Evolutionary conservation across 1,140 invertebrate species (phyloP).

Genomic region (Portunus trituberculatus): DNA sequence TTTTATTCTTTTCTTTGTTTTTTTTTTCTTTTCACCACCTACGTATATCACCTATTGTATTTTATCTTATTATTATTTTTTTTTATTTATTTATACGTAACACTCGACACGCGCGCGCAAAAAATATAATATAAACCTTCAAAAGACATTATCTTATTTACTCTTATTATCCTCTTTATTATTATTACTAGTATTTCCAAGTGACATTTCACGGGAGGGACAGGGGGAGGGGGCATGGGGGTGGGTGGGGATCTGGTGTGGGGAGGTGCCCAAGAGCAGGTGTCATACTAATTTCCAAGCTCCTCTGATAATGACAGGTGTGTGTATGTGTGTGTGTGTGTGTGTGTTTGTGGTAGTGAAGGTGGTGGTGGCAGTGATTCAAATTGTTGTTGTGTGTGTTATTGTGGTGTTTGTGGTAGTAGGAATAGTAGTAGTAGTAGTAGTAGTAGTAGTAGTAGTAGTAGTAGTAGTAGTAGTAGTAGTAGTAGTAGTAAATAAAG

Average conservation of each 20-base stretch:
- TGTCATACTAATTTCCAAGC: not conserved
- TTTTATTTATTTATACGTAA: too few species aligned
- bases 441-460: not conserved
- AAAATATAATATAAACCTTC: too few species aligned
- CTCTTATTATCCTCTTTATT: not conserved
- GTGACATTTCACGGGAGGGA: not conserved
- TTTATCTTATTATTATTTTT: too few species aligned
- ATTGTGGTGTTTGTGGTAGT: not conserved
- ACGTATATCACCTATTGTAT: too few species aligned
- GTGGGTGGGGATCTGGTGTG: not conserved
- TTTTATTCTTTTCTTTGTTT: too few species aligned
- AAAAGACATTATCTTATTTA: too few species aligned
- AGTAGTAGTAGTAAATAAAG: conserved; percentile 61
- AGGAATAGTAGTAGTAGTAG: not conserved
- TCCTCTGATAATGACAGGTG: too few species aligned
- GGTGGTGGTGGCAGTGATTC: not conserved
- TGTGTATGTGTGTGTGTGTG: not conserved
- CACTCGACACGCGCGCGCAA: too few species aligned
- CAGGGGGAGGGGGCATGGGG: not conserved
- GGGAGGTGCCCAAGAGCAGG: not conserved
- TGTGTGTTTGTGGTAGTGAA: not conserved
- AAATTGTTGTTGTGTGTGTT: not conserved
- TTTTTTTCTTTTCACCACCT: too few species aligned
- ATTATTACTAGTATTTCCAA: not conserved
- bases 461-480: too few species aligned